Percentiles rank a stretch among this genome's conserved stretches.
Evolutionary conservation across 1,140 invertebrate genomes (phyloP).

Genomic region (Heliconius hewitsoni): DNA sequence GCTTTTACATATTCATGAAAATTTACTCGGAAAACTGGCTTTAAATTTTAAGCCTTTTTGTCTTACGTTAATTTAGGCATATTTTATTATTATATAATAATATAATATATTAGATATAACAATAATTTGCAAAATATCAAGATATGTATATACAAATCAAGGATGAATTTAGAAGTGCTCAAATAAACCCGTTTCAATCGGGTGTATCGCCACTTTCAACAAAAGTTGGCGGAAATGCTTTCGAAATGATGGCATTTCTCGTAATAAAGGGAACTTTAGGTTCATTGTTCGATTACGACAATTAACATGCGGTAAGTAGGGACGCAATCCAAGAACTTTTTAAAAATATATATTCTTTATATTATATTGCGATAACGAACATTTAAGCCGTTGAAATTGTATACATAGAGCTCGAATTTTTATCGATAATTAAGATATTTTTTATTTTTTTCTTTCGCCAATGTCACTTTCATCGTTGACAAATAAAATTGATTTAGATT

Average conservation of each 20-base stretch:
- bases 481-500: not conserved
- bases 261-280: not conserved
- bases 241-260: not conserved
- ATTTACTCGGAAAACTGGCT: not conserved
- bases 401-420: not conserved
- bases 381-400: too few relatives aligned
- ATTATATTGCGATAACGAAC: too few relatives aligned
- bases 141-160: too few relatives aligned
- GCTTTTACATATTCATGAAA: not conserved
- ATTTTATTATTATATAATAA: too few relatives aligned
- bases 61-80: too few relatives aligned
- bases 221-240: conserved; percentile 3
- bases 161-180: too few relatives aligned
- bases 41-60: not conserved
- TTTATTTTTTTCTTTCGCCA: not conserved
- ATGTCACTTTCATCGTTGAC: not conserved
- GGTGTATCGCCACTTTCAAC: not conserved
- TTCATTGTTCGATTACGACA: too few relatives aligned
- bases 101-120: too few relatives aligned
- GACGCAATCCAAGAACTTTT: too few relatives aligned
- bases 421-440: not conserved
- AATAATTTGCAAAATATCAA: too few relatives aligned
- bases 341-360: too few relatives aligned
- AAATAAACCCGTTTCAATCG: not conserved
- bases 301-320: too few relatives aligned